These are phyloP conservation scores for Temnothorax curvispinosus DNA, from an alignment of 1,140 invertebrate genomes.

Conservation along the genomic window DNA sequence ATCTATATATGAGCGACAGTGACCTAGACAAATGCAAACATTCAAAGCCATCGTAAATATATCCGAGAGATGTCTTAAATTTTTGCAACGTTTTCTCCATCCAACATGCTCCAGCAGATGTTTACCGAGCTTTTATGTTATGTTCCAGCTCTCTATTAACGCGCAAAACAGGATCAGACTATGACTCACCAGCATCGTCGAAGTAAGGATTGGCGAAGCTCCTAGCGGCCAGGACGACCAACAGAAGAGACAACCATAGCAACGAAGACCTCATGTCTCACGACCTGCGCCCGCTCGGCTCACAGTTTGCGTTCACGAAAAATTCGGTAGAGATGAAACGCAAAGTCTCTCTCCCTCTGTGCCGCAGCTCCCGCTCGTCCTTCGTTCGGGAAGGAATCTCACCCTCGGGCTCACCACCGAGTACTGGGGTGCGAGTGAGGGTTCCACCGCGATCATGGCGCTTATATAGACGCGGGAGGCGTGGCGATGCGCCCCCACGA, in stretches of 20 bases:
- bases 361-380: conserved; percentile 33
- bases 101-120: not conserved
- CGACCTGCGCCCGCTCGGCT: conserved; percentile 20
- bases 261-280: conserved; percentile 74
- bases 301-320: not conserved
- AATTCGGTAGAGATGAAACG: not conserved
- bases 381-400: conserved; percentile 24
- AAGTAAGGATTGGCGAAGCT: conserved; percentile 74
- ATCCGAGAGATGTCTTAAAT: not conserved
- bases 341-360: not conserved
- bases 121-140: too few relatives aligned
- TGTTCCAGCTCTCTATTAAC: not conserved
- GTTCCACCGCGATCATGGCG: conserved; percentile 61
- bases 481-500: conserved; percentile 75
- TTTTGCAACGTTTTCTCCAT: not conserved
- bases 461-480: conserved; percentile 82
- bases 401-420: conserved; percentile 47
- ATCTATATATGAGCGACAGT: not conserved
- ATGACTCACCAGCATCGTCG: conserved; percentile 78
- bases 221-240: conserved; percentile 71
- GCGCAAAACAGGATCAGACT: not conserved
- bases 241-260: conserved; percentile 69
- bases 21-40: not conserved
- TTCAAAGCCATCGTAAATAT: not conserved
- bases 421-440: conserved; percentile 76